These are phyloP conservation scores for Diorhabda carinulata DNA, from an alignment of 1,140 invertebrate species.

Conservation along the genomic window DNA sequence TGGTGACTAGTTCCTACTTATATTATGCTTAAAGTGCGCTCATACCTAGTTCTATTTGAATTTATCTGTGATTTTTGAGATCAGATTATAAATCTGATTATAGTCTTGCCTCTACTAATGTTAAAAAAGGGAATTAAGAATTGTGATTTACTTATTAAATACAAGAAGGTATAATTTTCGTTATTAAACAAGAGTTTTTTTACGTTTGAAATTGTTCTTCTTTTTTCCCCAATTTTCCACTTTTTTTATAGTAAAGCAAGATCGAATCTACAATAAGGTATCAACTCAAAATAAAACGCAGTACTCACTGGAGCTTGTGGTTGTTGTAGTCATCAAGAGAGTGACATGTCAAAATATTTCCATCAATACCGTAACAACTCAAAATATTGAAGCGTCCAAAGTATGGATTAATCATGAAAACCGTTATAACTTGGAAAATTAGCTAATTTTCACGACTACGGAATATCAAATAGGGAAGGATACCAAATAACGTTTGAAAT, in stretches of 20 bases:
- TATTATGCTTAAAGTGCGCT: neutral
- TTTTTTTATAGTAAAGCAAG: neutral
- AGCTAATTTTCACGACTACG: neutral
- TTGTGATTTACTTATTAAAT: conserved; percentile 5
- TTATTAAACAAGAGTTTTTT: too few relatives aligned
- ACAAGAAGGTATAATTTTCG: neutral
- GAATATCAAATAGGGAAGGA: neutral
- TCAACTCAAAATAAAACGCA: conserved; percentile 3
- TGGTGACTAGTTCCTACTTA: too few relatives aligned
- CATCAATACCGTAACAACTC: conserved; percentile 5
- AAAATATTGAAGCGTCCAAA: conserved; percentile 6
- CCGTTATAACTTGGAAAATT: conserved; percentile 5
- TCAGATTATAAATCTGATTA: neutral
- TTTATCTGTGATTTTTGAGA: neutral
- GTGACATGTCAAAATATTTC: conserved; percentile 14
- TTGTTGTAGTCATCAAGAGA: neutral
- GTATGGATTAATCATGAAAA: conserved; percentile 1
- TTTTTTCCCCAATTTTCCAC: too few relatives aligned
- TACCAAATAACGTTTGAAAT: neutral
- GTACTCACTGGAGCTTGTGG: neutral
- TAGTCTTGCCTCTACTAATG: neutral
- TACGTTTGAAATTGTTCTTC: too few relatives aligned
- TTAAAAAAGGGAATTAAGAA: neutral
- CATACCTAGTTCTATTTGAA: neutral
- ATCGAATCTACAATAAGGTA: neutral